Evolutionary conservation across 2,888 invertebrate species (phyloP), one percentile per base, ranked within the genome.

Genomic region (Idaea aversata): DNA sequence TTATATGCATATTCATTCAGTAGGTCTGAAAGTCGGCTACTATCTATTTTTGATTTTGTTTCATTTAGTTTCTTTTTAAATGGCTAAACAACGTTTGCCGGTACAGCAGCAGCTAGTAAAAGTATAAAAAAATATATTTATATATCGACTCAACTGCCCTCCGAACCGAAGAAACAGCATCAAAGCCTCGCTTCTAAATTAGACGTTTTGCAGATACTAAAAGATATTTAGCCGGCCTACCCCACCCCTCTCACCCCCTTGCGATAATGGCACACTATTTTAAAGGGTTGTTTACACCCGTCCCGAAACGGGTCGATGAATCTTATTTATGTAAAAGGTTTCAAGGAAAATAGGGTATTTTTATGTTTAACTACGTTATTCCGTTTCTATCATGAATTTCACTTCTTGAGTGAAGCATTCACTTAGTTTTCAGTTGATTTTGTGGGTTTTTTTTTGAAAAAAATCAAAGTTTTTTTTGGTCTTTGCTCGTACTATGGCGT

Each of bases 161-260:
- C 63, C 5, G 72, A 64, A 67, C 75, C 73, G 66, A 72, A 73
- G 73, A 78, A 81, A 82, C 82, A 82, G 85, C 85, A 87, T 87
- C 87, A 87, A 86, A 88, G 87, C 85, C 84, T 85, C 77, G 84
- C 83, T 83, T 83, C 86, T 87, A 87, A 88, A 87, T 88, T 88
- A 88, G 87, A 88, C 86, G 86, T 88, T 90, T 89, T 86, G 86
- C 89, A 91, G 89, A 89, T 88, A 90, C 88, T 90, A 89, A 91
- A 88, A 88, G 88, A 88, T 88, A 88, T 88, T 89, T 88, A 86
- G 85, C 80, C 72, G 73, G 67, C 76, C 80, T 78, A 75, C 75
- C 77, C 76, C 25, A 36, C 73, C 67, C 68, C 59, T 60, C 25
- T 35, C 62, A 58, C 63, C 59, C 62, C 64, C 72, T 67, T 70